Conservation (phyloP, 1,140 invertebrate genomes). For the Heliconius eleuchia region DNA sequence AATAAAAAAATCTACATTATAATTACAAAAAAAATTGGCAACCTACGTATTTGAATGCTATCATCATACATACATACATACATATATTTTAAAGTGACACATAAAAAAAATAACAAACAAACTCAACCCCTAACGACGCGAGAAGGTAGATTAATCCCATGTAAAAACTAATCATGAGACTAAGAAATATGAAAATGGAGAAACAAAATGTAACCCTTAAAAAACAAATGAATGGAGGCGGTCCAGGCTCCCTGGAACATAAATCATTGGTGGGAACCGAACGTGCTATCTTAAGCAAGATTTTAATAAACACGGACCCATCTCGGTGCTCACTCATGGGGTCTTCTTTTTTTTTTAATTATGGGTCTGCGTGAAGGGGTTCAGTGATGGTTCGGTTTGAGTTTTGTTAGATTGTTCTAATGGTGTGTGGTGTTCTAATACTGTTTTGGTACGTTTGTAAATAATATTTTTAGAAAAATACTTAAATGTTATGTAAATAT, state of each 20-base stretch:
- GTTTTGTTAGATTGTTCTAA: conserved; percentile 11
- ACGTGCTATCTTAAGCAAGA: conserved; percentile 57
- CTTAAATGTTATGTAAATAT: too few species aligned
- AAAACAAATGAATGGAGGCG: conserved; percentile 76
- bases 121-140: conserved; percentile 4
- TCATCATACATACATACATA: background rate
- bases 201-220: conserved; percentile 59
- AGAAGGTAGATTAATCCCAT: conserved; percentile 45
- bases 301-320: conserved; percentile 76
- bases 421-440: background rate
- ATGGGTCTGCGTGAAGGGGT: conserved; percentile 55
- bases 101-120: background rate
- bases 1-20: background rate
- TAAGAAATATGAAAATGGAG: conserved; percentile 58
- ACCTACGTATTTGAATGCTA: background rate
- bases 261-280: conserved; percentile 68
- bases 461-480: too few species aligned
- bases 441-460: background rate
- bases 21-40: background rate
- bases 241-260: conserved; percentile 59
- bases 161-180: conserved; percentile 72
- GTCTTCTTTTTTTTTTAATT: conserved; percentile 71
- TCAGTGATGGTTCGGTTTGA: conserved; percentile 35
- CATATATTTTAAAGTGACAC: conserved; percentile 1
- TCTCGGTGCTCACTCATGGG: conserved; percentile 69